These are phyloP conservation scores for Aurelia coerulea DNA, from an alignment of 30 jellyfish, hydroid and myxozoan genomes.

Conservation along the genomic window DNA sequence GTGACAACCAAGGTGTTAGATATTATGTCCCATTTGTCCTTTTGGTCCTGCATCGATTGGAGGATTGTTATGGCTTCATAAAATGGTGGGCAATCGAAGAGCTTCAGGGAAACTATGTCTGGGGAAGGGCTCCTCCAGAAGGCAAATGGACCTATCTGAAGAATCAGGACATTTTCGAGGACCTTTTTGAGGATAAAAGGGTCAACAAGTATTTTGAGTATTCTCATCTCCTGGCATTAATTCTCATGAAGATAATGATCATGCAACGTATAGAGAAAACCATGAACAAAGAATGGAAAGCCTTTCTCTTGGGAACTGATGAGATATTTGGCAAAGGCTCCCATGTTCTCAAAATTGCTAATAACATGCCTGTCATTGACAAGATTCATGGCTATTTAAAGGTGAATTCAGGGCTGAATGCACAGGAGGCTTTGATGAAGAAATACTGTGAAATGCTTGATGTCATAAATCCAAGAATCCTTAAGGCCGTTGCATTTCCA, in stretches of 20 bases:
- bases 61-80: constrained; percentile 22
- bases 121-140: not conserved
- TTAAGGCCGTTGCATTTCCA: constrained; percentile 14
- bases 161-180: constrained; percentile 2
- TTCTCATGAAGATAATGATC: constrained; percentile 6
- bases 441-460: constrained; percentile 1
- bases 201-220: not conserved
- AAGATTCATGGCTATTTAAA: not conserved
- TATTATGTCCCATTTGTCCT: constrained; percentile 13
- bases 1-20: constrained; percentile 47
- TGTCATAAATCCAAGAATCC: not conserved
- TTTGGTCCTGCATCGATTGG: not conserved
- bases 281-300: not conserved
- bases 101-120: not conserved
- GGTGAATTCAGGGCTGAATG: not conserved
- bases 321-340: constrained; percentile 15
- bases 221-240: constrained; percentile 2
- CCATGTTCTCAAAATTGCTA: constrained; percentile 22
- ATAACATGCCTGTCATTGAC: constrained; percentile 4
- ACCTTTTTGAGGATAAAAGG: not conserved
- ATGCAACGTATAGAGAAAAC: not conserved
- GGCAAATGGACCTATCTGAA: not conserved
- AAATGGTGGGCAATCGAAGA: constrained; percentile 34
- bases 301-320: constrained; percentile 36
- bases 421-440: constrained; percentile 3